Percentiles rank a stretch among this genome's conserved stretches.
phyloP scores from a whole-genome alignment of 2,888 invertebrate species.

The Microctonus brassicae region DNA sequence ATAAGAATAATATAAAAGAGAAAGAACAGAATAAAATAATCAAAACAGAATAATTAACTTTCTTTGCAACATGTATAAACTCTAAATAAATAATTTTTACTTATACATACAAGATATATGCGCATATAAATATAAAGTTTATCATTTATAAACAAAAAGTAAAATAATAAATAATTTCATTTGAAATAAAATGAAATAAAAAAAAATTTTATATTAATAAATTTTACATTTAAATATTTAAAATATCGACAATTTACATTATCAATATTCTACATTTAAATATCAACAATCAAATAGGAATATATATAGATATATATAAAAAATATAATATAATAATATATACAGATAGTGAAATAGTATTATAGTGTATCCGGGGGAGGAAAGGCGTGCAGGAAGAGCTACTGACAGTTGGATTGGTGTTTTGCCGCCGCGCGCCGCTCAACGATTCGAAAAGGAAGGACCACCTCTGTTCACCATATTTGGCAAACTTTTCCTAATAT shows the following conservation, averaged over 20 bases:
- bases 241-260: not conserved
- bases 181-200: too few species aligned
- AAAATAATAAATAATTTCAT: too few species aligned
- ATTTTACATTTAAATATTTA: not conserved
- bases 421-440: slow-evolving; percentile 62
- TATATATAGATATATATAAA: not conserved
- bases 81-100: too few species aligned
- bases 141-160: too few species aligned
- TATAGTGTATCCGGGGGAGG: slow-evolving; percentile 47
- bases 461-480: slow-evolving; percentile 86
- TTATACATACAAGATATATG: too few species aligned
- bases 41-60: too few species aligned
- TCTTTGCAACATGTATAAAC: too few species aligned
- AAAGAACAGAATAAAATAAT: too few species aligned
- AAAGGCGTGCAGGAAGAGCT: slow-evolving; percentile 66
- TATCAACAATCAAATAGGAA: too few species aligned
- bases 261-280: not conserved
- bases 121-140: too few species aligned
- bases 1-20: too few species aligned
- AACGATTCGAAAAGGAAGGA: slow-evolving; percentile 72
- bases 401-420: slow-evolving; percentile 68
- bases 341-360: not conserved
- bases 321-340: not conserved
- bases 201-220: not conserved
- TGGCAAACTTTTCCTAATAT: slow-evolving; percentile 86